Evolutionary conservation across 2,797 vertebrate genomes (phyloP), one percentile per base, ranked within the genome.

Genomic region (Acanthurus tractus): DNA sequence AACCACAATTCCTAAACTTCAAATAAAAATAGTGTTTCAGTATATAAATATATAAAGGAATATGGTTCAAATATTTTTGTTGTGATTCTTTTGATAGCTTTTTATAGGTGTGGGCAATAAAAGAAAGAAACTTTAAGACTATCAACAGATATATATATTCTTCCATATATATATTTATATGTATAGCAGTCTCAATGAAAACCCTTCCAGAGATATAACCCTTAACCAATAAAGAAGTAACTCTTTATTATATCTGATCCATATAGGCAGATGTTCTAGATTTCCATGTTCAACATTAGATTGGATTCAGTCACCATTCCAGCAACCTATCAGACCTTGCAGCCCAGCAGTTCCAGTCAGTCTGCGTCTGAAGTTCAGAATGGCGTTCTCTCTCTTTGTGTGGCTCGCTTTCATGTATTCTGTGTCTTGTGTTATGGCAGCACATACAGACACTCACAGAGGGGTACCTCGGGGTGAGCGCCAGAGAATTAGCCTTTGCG

Each of bases 401-500:
- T 50, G 50, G 66, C 46, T 64, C 36, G 46, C 62, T 57, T 55
- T 83, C 76, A 76, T 48, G 53, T 49, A 52, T 80, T 81, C 61
- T 38, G 11, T 59, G 50, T 81, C 52, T 54, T 54, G 53, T 76
- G 57, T 76, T 74, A 79, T 76, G 64, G 64, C 72, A 40, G 64
- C 63, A 70, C 62, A 77, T 70, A 74, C 76, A 82, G 71, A 64
- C 70, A 67, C 72, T 55, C 82, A 66, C 68, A 3, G 20, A 58
- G 56, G 70, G 81, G 71, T 62, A 64, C 68, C 67, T 70, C 0
- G 6, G 71, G 80, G 74, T 40, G 38, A 77, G 58, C 40, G 68
- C 82, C 84, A 79, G 74, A 75, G 78, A 87, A 83, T 86, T 82
- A 81, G 69, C 65, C 77, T 88, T 90, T 91, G 53, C n/a, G 34